Evolutionary conservation across 2,113 vertebrate genomes (phyloP).

Genomic region (Paraplagusia blochii): DNA sequence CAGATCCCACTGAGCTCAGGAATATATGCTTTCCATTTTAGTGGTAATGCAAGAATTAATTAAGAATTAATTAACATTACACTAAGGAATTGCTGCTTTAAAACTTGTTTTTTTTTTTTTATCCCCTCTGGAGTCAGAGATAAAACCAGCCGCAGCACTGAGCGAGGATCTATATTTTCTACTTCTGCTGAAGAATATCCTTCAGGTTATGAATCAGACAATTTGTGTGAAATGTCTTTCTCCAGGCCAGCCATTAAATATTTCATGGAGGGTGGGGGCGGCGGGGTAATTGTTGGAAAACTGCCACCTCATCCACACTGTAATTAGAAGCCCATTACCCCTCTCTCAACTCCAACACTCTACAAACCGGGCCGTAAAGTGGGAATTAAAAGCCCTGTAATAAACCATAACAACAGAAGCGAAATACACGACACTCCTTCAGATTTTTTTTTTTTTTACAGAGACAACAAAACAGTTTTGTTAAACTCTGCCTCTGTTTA

Average conservation of each 20-base stretch:
- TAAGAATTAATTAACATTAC: slow-evolving; percentile 71
- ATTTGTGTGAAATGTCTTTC: slow-evolving; percentile 71
- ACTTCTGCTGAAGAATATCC: slow-evolving; percentile 56
- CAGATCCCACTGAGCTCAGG: slow-evolving; percentile 59
- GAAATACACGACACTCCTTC: slow-evolving; percentile 56
- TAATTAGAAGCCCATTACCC: slow-evolving; percentile 73
- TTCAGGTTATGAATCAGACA: slow-evolving; percentile 72
- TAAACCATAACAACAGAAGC: slow-evolving; percentile 62
- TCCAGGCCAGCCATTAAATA: slow-evolving; percentile 73
- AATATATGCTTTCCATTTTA: slow-evolving; percentile 58
- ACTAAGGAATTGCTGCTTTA: slow-evolving; percentile 58
- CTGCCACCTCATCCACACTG: slow-evolving; percentile 56
- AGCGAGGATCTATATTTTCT: slow-evolving; percentile 43
- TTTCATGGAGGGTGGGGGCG: slow-evolving; percentile 67
- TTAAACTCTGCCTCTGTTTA: slow-evolving; percentile 48
- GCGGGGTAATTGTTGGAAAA: slow-evolving; percentile 63
- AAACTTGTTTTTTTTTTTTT: slow-evolving; percentile 12
- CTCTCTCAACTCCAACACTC: slow-evolving; percentile 53
- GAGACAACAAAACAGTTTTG: slow-evolving; percentile 55
- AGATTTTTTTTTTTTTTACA: slow-evolving; percentile 32
- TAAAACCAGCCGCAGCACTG: slow-evolving; percentile 35
- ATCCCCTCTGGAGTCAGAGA: slow-evolving; percentile 39
- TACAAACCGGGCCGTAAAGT: slow-evolving; percentile 65
- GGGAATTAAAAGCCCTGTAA: slow-evolving; percentile 62
- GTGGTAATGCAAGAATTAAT: slow-evolving; percentile 69